Conservation (phyloP, 2,113 vertebrate genomes). For the Polyodon spathula region DNA sequence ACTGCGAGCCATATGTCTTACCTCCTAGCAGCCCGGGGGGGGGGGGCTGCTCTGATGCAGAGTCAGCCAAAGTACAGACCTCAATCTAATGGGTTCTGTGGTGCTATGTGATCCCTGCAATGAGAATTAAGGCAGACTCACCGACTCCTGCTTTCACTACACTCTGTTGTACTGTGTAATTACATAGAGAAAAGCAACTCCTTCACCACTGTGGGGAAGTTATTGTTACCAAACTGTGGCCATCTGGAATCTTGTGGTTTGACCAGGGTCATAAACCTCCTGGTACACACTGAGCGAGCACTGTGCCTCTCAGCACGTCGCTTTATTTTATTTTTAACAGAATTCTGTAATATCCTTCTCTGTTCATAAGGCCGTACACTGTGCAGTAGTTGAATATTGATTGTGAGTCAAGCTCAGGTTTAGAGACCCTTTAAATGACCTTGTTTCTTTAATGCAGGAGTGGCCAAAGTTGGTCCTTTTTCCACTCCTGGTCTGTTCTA, state of each 20-base stretch:
- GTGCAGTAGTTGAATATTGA: neutral
- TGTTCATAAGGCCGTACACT: no score
- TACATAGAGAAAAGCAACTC: neutral
- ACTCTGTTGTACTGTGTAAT: conserved; percentile 14
- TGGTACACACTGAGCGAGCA: conserved; percentile 21
- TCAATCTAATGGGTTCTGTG: conserved; percentile 50
- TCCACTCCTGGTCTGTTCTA: no score
- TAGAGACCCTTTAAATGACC: no score
- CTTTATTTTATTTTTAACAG: neutral
- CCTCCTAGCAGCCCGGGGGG: conserved; percentile 43
- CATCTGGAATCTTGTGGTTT: conserved; percentile 23
- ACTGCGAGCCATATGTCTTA: conserved; percentile 50
- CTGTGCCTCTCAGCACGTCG: neutral
- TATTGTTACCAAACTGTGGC: conserved; percentile 19
- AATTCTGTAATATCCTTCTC: no score
- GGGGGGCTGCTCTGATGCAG: conserved; percentile 34
- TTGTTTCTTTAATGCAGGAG: no score
- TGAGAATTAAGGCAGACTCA: conserved; percentile 50
- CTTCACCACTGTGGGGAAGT: conserved; percentile 13
- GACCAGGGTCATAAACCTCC: conserved; percentile 27
- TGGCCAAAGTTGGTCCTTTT: no score
- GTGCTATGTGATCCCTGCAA: conserved; percentile 41
- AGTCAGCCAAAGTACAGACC: conserved; percentile 71
- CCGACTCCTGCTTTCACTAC: conserved; percentile 41
- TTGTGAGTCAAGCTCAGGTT: neutral